Percentiles rank a stretch among this genome's conserved stretches.
Conservation (phyloP, 2,797 vertebrate genomes). For the Notamacropus eugenii region DNA sequence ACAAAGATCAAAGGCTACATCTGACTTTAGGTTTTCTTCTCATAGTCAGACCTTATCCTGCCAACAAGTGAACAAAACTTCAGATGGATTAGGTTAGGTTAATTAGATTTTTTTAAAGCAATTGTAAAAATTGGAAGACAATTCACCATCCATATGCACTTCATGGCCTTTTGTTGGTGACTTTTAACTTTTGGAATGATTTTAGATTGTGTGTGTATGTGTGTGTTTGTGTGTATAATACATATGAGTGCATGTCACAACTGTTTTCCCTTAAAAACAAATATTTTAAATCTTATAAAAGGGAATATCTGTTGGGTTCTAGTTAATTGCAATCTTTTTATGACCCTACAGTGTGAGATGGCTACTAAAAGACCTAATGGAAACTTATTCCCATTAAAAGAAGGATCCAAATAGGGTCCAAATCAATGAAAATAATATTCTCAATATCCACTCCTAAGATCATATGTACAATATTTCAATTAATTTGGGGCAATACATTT, state of each 20-base stretch:
- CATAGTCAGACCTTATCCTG: slow-evolving; percentile 15
- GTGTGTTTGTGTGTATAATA: slow-evolving; percentile 1
- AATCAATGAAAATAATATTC: neutral
- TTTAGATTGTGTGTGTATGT: neutral
- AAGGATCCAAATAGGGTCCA: neutral
- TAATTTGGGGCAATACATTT: neutral
- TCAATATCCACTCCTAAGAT: neutral
- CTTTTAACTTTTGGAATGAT: slow-evolving; percentile 36
- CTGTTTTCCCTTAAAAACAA: neutral
- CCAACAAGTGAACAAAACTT: slow-evolving; percentile 54
- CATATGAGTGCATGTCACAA: neutral
- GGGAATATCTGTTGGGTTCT: slow-evolving; percentile 2
- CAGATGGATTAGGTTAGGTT: slow-evolving; percentile 54
- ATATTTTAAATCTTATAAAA: slow-evolving; percentile 27
- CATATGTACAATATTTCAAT: neutral
- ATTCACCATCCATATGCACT: neutral
- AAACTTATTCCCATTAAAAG: neutral
- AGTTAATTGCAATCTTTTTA: neutral
- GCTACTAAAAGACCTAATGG: neutral
- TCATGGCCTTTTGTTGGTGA: slow-evolving; percentile 35
- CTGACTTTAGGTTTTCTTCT: slow-evolving; percentile 31
- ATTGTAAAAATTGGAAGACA: slow-evolving; percentile 48
- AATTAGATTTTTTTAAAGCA: slow-evolving; percentile 29
- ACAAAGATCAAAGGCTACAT: slow-evolving; percentile 49
- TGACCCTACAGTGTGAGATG: neutral